Percentiles rank a stretch among this genome's conserved stretches.
Conservation (phyloP, 2,797 vertebrate species). For the Enteromius anoplus region DNA sequence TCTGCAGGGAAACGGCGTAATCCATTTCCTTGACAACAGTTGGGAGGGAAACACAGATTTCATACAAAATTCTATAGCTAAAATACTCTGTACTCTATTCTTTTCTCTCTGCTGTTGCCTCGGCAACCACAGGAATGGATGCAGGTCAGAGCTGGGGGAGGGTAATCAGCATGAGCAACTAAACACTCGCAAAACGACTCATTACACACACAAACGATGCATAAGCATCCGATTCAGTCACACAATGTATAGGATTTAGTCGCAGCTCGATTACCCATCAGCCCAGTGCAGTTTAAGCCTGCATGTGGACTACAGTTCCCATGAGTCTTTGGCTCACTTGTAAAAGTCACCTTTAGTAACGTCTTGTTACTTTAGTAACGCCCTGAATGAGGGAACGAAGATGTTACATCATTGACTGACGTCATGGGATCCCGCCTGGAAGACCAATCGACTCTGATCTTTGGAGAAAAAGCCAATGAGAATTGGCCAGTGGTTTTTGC, state of each 20-base stretch:
- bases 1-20: neutral
- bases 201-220: slow-evolving; percentile 42
- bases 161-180: slow-evolving; percentile 48
- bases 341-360: slow-evolving; percentile 5
- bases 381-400: too few species aligned
- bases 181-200: slow-evolving; percentile 47
- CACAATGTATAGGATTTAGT: slow-evolving; percentile 2
- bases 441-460: too few species aligned
- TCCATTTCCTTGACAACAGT: slow-evolving; percentile 46
- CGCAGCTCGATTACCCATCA: neutral
- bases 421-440: too few species aligned
- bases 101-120: slow-evolving; percentile 80
- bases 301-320: slow-evolving; percentile 7
- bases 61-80: slow-evolving; percentile 20
- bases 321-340: slow-evolving; percentile 18
- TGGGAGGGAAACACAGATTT: slow-evolving; percentile 28
- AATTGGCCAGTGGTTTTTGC: too few species aligned
- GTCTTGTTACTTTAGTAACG: too few species aligned
- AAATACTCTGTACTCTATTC: slow-evolving; percentile 49
- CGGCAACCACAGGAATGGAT: slow-evolving; percentile 88
- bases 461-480: too few species aligned
- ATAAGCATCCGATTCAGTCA: slow-evolving; percentile 23
- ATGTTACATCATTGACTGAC: too few species aligned
- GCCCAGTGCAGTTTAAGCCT: neutral
- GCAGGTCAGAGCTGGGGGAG: slow-evolving; percentile 83